Percentiles rank a stretch among this genome's conserved stretches.
phyloP scores from a whole-genome alignment of 2,113 vertebrate genomes.

The Mesocricetus auratus region DNA sequence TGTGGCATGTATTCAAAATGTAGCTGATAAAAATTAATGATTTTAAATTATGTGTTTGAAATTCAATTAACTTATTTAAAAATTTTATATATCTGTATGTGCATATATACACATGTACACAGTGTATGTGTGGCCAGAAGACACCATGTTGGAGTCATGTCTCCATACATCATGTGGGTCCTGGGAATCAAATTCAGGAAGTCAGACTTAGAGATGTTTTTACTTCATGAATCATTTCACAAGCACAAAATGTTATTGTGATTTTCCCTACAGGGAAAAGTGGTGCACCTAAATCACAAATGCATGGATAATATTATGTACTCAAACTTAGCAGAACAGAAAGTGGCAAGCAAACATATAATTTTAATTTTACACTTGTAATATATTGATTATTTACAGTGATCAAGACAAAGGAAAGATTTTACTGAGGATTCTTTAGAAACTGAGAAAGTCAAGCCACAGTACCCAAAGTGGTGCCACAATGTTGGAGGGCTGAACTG shows the following conservation, averaged over 20 bases:
- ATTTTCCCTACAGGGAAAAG: not conserved
- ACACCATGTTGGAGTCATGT: not conserved
- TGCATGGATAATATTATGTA: not conserved
- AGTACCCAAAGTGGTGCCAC: not conserved
- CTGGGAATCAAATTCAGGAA: not conserved
- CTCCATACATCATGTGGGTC: not conserved
- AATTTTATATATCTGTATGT: not conserved
- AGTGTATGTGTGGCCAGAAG: not conserved
- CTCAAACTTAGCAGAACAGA: conserved; percentile 4
- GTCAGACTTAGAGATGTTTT: not conserved
- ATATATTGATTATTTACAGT: not conserved
- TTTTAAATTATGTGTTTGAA: not conserved
- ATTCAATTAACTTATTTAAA: not conserved
- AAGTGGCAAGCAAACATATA: not conserved
- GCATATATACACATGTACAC: not conserved
- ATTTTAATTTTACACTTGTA: not conserved
- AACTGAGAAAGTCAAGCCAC: not conserved
- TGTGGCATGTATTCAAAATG: conserved; percentile 25
- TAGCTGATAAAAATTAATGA: not conserved
- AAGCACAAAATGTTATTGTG: not conserved
- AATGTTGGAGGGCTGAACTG: not conserved
- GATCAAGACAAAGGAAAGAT: conserved; percentile 13
- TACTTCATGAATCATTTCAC: not conserved
- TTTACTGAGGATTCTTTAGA: conserved; percentile 27
- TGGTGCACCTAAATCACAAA: not conserved